These are phyloP conservation scores for Epinotia brunnichana DNA, from an alignment of 2,888 invertebrate species.

Conservation along the genomic window DNA sequence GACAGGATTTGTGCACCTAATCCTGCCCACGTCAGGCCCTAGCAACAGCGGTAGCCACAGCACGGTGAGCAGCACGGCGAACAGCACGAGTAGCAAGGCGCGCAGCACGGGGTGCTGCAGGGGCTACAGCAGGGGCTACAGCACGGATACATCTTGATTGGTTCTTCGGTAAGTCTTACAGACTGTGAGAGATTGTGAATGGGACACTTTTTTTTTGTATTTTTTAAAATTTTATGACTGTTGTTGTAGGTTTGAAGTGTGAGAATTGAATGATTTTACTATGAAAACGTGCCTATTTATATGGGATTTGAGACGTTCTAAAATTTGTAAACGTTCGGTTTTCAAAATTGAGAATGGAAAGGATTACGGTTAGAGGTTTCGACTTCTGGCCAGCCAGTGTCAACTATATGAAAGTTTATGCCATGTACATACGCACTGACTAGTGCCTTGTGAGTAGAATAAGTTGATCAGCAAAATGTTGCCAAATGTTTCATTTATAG, in stretches of 20 bases:
- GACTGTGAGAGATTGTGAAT: constrained; percentile 12
- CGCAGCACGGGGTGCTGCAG: too few species aligned
- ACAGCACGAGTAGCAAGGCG: constrained; percentile 50
- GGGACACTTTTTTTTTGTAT: constrained; percentile 9
- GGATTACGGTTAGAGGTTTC: too few species aligned
- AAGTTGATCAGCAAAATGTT: too few species aligned
- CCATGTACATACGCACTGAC: too few species aligned
- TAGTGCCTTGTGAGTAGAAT: too few species aligned
- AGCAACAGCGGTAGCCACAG: constrained; percentile 19
- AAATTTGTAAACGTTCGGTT: constrained; percentile 3
- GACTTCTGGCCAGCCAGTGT: not conserved
- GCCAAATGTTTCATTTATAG: too few species aligned
- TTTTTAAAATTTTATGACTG: not conserved
- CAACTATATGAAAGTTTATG: too few species aligned
- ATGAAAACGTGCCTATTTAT: not conserved
- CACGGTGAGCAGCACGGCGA: constrained; percentile 51
- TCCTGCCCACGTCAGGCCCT: not conserved
- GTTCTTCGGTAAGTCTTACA: constrained; percentile 15
- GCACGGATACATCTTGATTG: constrained; percentile 48
- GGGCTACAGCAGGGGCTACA: constrained; percentile 60
- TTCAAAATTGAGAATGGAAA: not conserved
- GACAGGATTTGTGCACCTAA: not conserved
- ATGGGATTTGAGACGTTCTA: constrained; percentile 1
- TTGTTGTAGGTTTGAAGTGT: constrained; percentile 7
- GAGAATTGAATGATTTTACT: not conserved